Percentiles rank a stretch among this genome's conserved stretches.
Conservation (phyloP, 2,888 invertebrate species). For the Pollenia angustigena region DNA sequence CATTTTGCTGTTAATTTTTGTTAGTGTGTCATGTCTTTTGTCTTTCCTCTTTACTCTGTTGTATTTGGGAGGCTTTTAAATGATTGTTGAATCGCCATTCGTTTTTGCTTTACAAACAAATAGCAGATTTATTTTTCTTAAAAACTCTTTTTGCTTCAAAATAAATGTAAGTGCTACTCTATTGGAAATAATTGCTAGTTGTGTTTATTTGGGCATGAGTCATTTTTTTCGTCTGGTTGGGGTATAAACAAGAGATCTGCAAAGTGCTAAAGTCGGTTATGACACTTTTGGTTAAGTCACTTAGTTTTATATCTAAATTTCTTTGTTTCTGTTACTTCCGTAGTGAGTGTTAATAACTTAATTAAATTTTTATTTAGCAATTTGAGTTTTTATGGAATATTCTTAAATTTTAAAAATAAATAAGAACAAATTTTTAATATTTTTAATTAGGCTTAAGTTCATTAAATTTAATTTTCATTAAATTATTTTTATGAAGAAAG, state of each 20-base stretch:
- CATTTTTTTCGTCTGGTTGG: conserved; percentile 58
- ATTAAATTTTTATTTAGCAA: not conserved
- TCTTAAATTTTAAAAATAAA: too few species aligned
- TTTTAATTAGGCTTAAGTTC: too few species aligned
- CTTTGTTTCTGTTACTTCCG: not conserved
- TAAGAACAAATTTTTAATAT: too few species aligned
- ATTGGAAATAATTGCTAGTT: conserved; percentile 55
- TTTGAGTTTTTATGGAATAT: not conserved
- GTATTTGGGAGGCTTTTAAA: conserved; percentile 25
- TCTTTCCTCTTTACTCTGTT: not conserved
- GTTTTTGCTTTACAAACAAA: not conserved
- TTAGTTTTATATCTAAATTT: not conserved
- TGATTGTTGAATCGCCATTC: conserved; percentile 37
- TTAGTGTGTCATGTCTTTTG: not conserved
- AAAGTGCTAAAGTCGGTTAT: not conserved
- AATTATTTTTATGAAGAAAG: too few species aligned
- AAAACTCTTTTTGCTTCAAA: not conserved
- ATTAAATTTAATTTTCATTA: too few species aligned
- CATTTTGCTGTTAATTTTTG: conserved; percentile 46
- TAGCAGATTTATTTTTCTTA: not conserved
- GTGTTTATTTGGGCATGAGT: conserved; percentile 43
- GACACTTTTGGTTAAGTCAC: not conserved
- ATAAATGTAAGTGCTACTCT: conserved; percentile 55
- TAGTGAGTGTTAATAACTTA: not conserved
- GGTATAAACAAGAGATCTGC: not conserved